A percentile compares a stretch with the other conserved stretches of the same genome.
phyloP scores from a whole-genome alignment of 2,797 vertebrate genomes.

The Halcyon chelicuti region DNA sequence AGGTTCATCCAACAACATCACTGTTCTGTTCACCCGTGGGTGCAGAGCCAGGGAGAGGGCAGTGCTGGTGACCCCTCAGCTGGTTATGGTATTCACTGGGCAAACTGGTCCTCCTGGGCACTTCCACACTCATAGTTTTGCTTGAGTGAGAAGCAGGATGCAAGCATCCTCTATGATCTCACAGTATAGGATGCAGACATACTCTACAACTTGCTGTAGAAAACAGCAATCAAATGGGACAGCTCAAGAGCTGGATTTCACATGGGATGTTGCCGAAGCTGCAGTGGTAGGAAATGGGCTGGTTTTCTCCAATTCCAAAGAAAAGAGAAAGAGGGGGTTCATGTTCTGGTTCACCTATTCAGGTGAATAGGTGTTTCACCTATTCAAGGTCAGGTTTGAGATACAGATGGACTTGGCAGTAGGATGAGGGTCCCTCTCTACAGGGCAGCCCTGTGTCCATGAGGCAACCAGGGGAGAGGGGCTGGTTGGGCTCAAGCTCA shows the following conservation, averaged over 20 bases:
- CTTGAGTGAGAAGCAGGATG: neutral
- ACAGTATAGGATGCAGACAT: too few relatives aligned
- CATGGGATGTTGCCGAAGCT: neutral
- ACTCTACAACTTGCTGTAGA: neutral
- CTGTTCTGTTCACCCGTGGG: neutral
- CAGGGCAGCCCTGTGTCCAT: fast-evolving
- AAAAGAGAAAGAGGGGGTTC: neutral
- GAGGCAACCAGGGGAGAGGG: fast-evolving
- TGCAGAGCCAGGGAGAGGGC: neutral
- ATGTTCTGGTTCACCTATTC: too few relatives aligned
- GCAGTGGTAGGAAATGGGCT: neutral
- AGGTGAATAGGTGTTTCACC: too few relatives aligned
- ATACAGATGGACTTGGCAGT: neutral
- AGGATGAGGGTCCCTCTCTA: neutral
- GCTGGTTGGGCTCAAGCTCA: neutral
- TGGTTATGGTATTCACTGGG: neutral
- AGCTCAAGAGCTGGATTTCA: neutral
- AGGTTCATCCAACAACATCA: neutral
- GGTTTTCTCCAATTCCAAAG: neutral
- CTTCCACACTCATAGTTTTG: fast-evolving
- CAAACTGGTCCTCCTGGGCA: neutral
- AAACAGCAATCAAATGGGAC: neutral
- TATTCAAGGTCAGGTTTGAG: neutral
- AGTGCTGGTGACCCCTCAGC: neutral
- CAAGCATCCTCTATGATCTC: neutral